phyloP scores from a whole-genome alignment of 2,888 invertebrate species.

The Minunthozetes semirufus region DNA sequence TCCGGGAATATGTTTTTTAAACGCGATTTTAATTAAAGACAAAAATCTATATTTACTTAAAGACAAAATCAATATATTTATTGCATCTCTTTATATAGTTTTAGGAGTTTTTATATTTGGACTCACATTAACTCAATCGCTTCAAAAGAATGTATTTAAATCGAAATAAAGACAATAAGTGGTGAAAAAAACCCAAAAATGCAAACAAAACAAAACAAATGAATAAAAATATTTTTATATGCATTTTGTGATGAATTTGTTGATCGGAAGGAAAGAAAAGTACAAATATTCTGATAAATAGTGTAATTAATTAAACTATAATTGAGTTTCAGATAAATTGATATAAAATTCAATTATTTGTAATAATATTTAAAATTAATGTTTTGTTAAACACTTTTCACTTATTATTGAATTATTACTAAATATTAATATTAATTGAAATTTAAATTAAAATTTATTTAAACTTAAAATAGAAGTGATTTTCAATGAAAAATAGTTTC shows the following conservation, averaged over 20 bases:
- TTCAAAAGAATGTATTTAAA: constrained; percentile 36
- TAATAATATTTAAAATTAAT: no score
- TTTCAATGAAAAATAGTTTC: background rate
- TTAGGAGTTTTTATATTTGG: constrained; percentile 52
- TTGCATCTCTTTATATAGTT: constrained; percentile 47
- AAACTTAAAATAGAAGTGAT: background rate
- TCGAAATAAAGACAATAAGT: background rate
- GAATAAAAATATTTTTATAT: background rate
- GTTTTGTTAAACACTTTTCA: background rate
- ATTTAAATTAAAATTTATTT: background rate
- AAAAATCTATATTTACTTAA: constrained; percentile 46
- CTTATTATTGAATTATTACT: background rate
- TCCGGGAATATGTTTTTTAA: constrained; percentile 52
- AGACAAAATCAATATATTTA: constrained; percentile 46
- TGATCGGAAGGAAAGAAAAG: background rate
- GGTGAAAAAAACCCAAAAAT: background rate
- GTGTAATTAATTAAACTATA: background rate
- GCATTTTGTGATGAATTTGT: background rate
- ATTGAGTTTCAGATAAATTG: no score
- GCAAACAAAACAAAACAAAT: background rate
- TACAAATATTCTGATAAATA: constrained; percentile 2
- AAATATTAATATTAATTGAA: background rate
- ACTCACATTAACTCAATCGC: constrained; percentile 50
- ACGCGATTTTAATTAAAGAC: constrained; percentile 48
- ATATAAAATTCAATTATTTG: no score